These are phyloP conservation scores for Julus scanicus DNA, from an alignment of 2,888 invertebrate genomes.

Conservation along the genomic window DNA sequence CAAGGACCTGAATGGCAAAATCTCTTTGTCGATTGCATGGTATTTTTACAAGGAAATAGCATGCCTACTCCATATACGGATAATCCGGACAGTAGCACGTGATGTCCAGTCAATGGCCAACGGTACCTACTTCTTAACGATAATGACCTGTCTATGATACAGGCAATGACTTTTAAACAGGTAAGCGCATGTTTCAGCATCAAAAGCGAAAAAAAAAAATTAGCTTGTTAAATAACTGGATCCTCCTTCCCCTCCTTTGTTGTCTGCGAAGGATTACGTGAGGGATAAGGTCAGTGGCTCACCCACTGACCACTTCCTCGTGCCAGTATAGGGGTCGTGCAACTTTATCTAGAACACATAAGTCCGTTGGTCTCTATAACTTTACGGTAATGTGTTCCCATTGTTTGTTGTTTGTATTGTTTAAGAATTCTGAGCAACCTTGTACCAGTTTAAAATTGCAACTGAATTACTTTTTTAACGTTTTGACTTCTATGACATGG, in stretches of 20 bases:
- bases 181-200: neutral
- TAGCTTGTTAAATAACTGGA: neutral
- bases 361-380: neutral
- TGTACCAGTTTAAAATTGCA: no score
- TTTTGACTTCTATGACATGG: no score
- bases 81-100: neutral
- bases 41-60: no score
- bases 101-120: neutral
- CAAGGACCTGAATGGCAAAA: neutral
- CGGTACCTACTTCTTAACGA: neutral
- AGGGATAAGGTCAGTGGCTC: neutral
- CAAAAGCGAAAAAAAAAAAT: no score
- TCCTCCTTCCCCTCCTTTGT: neutral
- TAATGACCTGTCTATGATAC: neutral
- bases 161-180: neutral
- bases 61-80: neutral
- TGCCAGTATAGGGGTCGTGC: neutral
- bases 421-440: neutral
- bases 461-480: no score
- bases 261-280: neutral
- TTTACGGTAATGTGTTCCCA: neutral
- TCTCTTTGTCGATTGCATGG: neutral
- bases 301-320: constrained; percentile 27
- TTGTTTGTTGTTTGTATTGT: neutral
- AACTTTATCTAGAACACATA: neutral